Evolutionary conservation across 2,113 vertebrate species (phyloP), one percentile per base, ranked within the genome.

Genomic region (Pterocles gutturalis): DNA sequence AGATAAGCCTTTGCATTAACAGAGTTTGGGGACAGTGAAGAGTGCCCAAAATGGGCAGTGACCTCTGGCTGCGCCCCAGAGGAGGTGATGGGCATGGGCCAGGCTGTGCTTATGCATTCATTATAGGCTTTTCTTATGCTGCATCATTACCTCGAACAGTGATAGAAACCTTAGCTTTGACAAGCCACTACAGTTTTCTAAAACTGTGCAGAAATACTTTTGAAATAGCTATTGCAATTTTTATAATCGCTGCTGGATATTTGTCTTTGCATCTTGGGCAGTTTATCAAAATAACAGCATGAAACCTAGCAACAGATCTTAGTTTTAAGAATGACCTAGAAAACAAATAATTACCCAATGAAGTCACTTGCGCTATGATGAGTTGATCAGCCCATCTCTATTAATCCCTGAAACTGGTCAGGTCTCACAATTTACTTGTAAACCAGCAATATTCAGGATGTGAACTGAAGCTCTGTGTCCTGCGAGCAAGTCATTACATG

Each of bases 201-300:
- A 76, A 95, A 61, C n/a, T n/a, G 48, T n/a, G 34, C 48, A 93
- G 75, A 90, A 90, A 65, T 71, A 49, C 57, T 85, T 92, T 62
- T 43, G 33, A 83, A 87, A 90, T 60, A 89, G 69, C 33, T 62
- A 22, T 7, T 86, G 28, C 5, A 7, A 7, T 58, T 72, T 84
- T 87, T 78, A 29, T 71, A 73, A 46, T 65, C 79, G 65, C 73
- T 83, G 66, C 58, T 95, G 66, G 75, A 28, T 58, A 66, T 73
- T 65, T 87, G 43, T 46, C 33, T 85, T 94, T 60, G 25, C 51
- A 48, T 76, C 66, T 83, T 29, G 36, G 51, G 24, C 33, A 65
- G 25, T 67, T 90, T 33, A 70, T 36, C n/a, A 90, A 66, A 96
- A 34, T 33, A 87, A 49, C 22, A 4, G 38, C 25, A 16, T 67